These are phyloP conservation scores for Notolepis coatsorum DNA, from an alignment of 2,797 vertebrate genomes.

Conservation along the genomic window DNA sequence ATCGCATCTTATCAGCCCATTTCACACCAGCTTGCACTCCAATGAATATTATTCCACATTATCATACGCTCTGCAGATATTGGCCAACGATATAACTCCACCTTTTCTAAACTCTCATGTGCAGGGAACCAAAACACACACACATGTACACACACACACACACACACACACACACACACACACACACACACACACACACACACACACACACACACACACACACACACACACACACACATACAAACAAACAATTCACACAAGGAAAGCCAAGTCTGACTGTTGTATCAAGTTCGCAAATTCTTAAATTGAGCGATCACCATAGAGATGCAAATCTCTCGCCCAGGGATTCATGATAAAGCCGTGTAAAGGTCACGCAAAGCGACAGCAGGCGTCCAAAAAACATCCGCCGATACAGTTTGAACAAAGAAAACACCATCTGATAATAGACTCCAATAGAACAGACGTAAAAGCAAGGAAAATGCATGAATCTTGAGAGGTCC, in stretches of 20 bases:
- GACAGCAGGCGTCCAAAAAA: conserved; percentile 9
- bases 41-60: conserved; percentile 77
- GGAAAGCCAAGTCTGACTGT: conserved; percentile 43
- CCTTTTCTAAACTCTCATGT: conserved; percentile 39
- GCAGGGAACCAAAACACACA: neutral
- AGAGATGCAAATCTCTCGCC: conserved; percentile 9
- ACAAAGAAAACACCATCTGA: neutral
- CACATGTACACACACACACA: no score
- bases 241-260: conserved; percentile 30
- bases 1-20: conserved; percentile 76
- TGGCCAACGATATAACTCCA: conserved; percentile 55
- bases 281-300: conserved; percentile 32
- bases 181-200: no score
- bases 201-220: no score
- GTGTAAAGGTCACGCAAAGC: conserved; percentile 26
- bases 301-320: conserved; percentile 10
- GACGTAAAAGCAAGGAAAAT: no score
- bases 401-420: conserved; percentile 7
- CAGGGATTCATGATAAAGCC: conserved; percentile 15
- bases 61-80: conserved; percentile 72
- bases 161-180: no score
- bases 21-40: conserved; percentile 79
- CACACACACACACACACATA: no score
- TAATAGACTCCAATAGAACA: neutral
- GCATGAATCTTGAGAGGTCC: conserved; percentile 1